Evolutionary conservation across 53 echinoderm and acorn worm species (phyloP).

Genomic region (Stichopus horrens): DNA sequence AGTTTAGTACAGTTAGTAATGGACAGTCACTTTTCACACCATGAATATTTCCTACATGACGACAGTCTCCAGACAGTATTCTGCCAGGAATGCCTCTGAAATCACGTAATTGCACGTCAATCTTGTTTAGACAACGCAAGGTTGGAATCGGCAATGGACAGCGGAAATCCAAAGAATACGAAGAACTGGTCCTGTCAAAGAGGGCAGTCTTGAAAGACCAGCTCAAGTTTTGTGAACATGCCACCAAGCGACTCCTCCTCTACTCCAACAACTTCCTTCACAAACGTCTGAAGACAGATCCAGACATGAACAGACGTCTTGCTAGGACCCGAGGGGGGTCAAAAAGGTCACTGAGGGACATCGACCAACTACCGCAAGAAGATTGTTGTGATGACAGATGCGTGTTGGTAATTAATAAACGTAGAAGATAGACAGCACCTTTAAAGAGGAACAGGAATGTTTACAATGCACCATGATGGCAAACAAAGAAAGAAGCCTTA

Average conservation of each 20-base stretch:
- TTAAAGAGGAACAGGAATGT: too few species aligned
- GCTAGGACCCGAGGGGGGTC: slow-evolving; percentile 72
- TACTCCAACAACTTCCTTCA: slow-evolving; percentile 99
- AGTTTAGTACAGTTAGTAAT: too few species aligned
- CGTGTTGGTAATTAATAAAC: slow-evolving; percentile 61
- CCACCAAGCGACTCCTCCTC: slow-evolving; percentile 81
- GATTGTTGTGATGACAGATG: slow-evolving; percentile 87
- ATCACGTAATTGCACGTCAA: too few species aligned
- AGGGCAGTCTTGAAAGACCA: slow-evolving; percentile 76
- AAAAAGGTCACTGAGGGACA: slow-evolving; percentile 64
- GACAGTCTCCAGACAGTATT: too few species aligned
- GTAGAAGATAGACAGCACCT: too few species aligned
- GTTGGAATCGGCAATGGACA: slow-evolving; percentile 98
- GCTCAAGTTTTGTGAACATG: slow-evolving; percentile 89
- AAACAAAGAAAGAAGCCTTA: too few species aligned
- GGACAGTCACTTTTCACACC: too few species aligned
- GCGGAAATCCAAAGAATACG: slow-evolving; percentile 90
- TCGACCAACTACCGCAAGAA: slow-evolving; percentile 61
- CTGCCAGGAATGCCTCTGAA: too few species aligned
- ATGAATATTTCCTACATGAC: too few species aligned
- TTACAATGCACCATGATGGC: too few species aligned
- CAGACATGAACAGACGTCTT: slow-evolving; percentile 63
- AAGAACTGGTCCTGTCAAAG: slow-evolving; percentile 83
- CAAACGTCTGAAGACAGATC: slow-evolving; percentile 92
- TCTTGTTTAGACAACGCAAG: slow-evolving; percentile 69